Evolutionary conservation across 1,140 invertebrate genomes (phyloP).

Genomic region (Euwallacea fornicatus): DNA sequence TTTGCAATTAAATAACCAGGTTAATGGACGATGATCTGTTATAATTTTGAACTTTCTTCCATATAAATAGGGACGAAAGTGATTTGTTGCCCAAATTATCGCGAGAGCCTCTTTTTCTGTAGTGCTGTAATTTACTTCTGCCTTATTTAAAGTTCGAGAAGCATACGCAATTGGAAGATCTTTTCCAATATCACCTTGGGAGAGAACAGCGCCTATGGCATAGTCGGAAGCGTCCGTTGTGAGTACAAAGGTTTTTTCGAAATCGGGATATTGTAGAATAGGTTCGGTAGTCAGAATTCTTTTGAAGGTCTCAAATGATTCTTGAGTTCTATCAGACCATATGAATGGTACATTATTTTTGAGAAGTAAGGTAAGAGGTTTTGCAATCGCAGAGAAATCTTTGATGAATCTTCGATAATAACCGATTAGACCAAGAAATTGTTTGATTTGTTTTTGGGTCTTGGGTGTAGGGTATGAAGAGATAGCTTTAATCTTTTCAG

Average conservation of each 20-base stretch:
- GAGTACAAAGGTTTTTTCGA: constrained; percentile 47
- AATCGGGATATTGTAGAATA: constrained; percentile 51
- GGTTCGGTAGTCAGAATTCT: constrained; percentile 50
- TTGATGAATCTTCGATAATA: constrained; percentile 42
- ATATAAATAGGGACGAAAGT: constrained; percentile 42
- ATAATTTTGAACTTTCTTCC: constrained; percentile 40
- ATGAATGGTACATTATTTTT: constrained; percentile 37
- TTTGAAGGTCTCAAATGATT: constrained; percentile 52
- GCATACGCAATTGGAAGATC: constrained; percentile 40
- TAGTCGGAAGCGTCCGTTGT: constrained; percentile 50
- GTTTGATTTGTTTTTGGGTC: constrained; percentile 44
- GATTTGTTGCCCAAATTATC: constrained; percentile 44
- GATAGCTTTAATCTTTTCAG: constrained; percentile 51
- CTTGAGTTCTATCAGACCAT: constrained; percentile 35
- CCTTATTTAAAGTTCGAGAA: constrained; percentile 41
- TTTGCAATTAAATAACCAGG: constrained; percentile 52
- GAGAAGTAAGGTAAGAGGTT: constrained; percentile 44
- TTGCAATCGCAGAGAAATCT: constrained; percentile 43
- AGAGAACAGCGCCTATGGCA: constrained; percentile 35
- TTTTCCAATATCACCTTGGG: constrained; percentile 39
- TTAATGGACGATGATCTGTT: constrained; percentile 40
- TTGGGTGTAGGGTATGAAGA: constrained; percentile 52
- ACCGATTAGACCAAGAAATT: constrained; percentile 53
- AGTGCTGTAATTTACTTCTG: constrained; percentile 29
- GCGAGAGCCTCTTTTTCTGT: constrained; percentile 48